Percentiles rank a stretch among this genome's conserved stretches.
Conservation (phyloP, 2,888 invertebrate species). For the Cataglyphis altisquamis region DNA sequence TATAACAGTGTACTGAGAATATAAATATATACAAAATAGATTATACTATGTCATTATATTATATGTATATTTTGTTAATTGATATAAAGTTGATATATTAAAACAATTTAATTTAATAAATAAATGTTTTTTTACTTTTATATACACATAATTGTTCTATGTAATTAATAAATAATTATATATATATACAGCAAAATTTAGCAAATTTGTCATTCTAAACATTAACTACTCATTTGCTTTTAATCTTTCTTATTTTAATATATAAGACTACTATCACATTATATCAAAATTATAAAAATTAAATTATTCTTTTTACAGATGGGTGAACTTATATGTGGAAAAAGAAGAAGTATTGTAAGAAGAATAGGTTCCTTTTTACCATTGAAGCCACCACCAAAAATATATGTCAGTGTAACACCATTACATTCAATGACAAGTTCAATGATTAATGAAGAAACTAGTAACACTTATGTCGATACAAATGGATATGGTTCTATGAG, state of each 20-base stretch:
- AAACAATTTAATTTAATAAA: not conserved
- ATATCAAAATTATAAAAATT: not conserved
- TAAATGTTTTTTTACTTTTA: not conserved
- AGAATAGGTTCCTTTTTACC: slow-evolving; percentile 84
- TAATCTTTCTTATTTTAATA: not conserved
- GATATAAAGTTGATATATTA: not conserved
- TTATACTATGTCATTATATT: not conserved
- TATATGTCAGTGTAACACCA: slow-evolving; percentile 85
- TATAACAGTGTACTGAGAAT: not conserved
- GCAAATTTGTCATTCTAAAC: not conserved
- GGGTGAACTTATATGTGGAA: slow-evolving; percentile 82
- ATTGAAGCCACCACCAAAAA: slow-evolving; percentile 84
- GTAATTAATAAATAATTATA: too few species aligned
- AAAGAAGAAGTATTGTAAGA: slow-evolving; percentile 83
- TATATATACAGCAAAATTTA: not conserved
- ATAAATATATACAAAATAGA: not conserved
- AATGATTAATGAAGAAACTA: slow-evolving; percentile 83
- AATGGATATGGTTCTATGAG: slow-evolving; percentile 79
- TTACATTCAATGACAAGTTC: slow-evolving; percentile 85
- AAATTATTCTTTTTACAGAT: slow-evolving; percentile 71
- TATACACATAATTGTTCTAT: not conserved
- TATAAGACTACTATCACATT: not conserved
- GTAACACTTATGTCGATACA: slow-evolving; percentile 72
- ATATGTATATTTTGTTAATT: slow-evolving; percentile 7
- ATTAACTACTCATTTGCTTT: not conserved